These are phyloP conservation scores for Malurus splendens DNA, from an alignment of 2,797 vertebrate species.

Conservation along the genomic window DNA sequence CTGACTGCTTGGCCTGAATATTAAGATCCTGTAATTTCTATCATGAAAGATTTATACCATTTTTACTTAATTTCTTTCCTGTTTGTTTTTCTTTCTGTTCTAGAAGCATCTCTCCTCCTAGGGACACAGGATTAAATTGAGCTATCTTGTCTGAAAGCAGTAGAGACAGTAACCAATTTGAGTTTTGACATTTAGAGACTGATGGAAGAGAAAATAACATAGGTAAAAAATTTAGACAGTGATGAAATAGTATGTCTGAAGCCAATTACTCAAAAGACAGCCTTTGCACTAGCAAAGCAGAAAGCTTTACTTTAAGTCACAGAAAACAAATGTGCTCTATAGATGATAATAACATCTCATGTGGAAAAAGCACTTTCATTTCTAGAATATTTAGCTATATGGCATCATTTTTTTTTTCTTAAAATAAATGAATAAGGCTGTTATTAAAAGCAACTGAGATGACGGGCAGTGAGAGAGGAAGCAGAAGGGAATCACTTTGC, in stretches of 20 bases:
- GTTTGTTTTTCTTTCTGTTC: background rate
- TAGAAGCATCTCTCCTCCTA: background rate
- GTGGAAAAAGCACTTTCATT: background rate
- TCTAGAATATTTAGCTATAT: background rate
- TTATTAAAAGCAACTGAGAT: background rate
- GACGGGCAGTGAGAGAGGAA: fast-evolving
- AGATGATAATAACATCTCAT: background rate
- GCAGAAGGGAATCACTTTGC: background rate
- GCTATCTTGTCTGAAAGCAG: background rate
- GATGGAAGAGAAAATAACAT: background rate
- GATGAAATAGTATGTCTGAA: background rate
- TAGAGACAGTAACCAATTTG: background rate
- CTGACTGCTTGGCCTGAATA: background rate
- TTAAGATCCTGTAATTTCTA: background rate
- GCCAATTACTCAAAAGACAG: background rate
- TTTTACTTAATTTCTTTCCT: background rate
- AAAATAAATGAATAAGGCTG: background rate
- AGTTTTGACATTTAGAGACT: conserved; percentile 1
- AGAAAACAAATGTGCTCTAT: background rate
- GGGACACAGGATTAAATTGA: background rate
- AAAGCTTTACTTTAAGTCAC: background rate
- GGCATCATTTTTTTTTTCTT: background rate
- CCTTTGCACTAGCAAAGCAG: background rate
- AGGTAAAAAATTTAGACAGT: background rate
- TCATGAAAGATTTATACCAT: background rate